Evolutionary conservation across 2,797 vertebrate genomes (phyloP).

Genomic region (Poeciliopsis infans): DNA sequence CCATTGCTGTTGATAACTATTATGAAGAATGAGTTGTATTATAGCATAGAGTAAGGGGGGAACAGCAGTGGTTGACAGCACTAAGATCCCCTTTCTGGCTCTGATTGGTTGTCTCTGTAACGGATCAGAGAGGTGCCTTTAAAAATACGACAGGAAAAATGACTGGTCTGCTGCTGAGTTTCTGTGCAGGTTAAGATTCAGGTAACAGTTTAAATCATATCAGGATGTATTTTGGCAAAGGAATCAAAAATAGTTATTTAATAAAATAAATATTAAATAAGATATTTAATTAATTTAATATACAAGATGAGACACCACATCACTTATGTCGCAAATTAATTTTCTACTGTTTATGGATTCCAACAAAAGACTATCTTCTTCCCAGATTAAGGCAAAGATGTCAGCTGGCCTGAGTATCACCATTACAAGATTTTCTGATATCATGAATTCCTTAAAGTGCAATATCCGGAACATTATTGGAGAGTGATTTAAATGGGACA

Average conservation of each 20-base stretch:
- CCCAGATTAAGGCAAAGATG: not conserved
- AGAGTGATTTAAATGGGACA: not conserved
- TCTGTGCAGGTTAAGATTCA: not conserved
- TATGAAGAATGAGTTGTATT: too few species aligned
- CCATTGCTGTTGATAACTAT: too few species aligned
- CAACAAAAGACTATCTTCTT: not conserved
- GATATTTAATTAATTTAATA: not conserved
- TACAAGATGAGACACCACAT: not conserved
- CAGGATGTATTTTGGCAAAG: not conserved
- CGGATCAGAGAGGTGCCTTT: not conserved
- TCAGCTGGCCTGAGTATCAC: not conserved
- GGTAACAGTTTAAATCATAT: not conserved
- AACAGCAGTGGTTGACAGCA: too few species aligned
- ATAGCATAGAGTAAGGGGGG: too few species aligned
- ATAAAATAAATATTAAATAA: not conserved
- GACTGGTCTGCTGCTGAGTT: not conserved
- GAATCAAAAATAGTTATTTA: not conserved
- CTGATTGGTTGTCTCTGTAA: too few species aligned
- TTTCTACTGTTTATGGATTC: not conserved
- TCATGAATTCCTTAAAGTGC: not conserved
- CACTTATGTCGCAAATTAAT: not conserved
- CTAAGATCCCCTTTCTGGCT: too few species aligned
- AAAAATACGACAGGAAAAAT: not conserved
- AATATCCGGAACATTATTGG: not conserved
- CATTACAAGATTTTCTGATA: not conserved